These are phyloP conservation scores for Malurus elegans DNA, from an alignment of 2,113 vertebrate genomes.

Conservation along the genomic window DNA sequence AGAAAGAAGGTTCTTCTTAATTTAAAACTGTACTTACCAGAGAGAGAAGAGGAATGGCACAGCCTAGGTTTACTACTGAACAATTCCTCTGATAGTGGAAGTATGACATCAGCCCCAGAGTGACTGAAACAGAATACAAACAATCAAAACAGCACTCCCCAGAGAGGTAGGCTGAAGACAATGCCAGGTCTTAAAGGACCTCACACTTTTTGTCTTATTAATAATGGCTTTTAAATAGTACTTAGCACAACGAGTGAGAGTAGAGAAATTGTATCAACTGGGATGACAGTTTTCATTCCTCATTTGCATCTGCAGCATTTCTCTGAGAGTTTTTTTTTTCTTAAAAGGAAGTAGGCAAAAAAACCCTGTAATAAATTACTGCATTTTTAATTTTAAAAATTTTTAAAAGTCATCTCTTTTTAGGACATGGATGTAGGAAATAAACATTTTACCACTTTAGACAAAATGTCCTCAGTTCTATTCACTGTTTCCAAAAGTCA, in stretches of 20 bases:
- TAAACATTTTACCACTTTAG: not conserved
- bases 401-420: not conserved
- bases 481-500: not conserved
- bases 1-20: not conserved
- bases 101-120: not conserved
- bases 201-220: not conserved
- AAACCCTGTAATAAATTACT: not conserved
- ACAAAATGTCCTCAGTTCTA: not conserved
- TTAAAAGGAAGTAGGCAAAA: not conserved
- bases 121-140: constrained; percentile 31
- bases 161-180: not conserved
- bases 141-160: not conserved
- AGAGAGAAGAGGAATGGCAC: not conserved
- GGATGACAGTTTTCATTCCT: not conserved
- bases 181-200: not conserved
- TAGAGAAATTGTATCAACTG: not conserved
- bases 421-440: not conserved
- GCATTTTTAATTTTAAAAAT: not conserved
- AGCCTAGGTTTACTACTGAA: not conserved
- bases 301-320: not conserved
- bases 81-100: not conserved
- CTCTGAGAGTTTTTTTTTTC: not conserved
- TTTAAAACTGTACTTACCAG: not conserved
- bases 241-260: not conserved
- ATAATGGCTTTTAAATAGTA: not conserved